Evolutionary conservation across 2,113 vertebrate genomes (phyloP).

Genomic region (Bos indicus): DNA sequence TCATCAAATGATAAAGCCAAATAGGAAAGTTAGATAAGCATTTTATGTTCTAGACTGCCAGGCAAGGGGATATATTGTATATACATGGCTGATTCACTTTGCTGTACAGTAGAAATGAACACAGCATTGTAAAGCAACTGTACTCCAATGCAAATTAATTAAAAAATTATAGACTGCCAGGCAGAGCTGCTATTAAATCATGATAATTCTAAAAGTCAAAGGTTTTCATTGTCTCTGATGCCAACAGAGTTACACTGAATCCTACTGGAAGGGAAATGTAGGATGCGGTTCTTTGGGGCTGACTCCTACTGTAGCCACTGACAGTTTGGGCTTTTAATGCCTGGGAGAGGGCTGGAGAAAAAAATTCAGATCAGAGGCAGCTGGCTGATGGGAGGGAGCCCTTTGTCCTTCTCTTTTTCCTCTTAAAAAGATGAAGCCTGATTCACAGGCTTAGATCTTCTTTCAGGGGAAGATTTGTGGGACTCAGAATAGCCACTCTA

Average conservation of each 20-base stretch:
- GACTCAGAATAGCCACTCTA: not conserved
- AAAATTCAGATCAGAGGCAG: not conserved
- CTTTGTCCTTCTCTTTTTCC: not conserved
- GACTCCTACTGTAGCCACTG: not conserved
- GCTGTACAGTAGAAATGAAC: not conserved
- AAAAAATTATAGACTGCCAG: not conserved
- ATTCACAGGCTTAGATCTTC: not conserved
- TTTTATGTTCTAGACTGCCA: not conserved
- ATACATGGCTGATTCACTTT: not conserved
- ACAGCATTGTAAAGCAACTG: not conserved
- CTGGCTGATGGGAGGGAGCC: not conserved
- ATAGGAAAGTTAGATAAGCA: not conserved
- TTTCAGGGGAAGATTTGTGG: not conserved
- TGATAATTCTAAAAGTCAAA: not conserved
- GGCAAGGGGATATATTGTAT: not conserved
- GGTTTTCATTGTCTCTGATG: not conserved
- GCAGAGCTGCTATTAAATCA: not conserved
- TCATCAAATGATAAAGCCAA: not conserved
- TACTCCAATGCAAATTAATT: not conserved
- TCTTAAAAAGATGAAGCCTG: conserved; percentile 16
- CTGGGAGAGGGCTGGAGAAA: not conserved
- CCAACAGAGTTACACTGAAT: not conserved
- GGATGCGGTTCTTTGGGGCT: not conserved
- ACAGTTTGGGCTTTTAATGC: not conserved
- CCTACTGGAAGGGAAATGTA: not conserved